Evolutionary conservation across 2,797 vertebrate genomes (phyloP).

Genomic region (Martes flavigula): DNA sequence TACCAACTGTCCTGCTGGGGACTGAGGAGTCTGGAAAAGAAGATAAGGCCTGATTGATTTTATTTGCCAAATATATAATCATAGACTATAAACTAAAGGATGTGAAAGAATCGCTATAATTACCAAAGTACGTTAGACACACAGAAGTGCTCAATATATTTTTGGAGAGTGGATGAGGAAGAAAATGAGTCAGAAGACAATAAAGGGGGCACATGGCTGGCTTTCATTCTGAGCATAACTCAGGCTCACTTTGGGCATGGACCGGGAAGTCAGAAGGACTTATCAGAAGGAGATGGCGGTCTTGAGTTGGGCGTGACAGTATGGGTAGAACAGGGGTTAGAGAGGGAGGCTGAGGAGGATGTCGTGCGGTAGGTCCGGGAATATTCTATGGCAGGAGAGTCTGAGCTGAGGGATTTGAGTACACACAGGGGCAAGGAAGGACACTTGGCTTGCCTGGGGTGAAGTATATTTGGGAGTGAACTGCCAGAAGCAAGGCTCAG

Average conservation of each 20-base stretch:
- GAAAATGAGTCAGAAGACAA: neutral
- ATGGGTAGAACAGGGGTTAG: neutral
- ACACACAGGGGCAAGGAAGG: neutral
- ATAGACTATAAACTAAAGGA: neutral
- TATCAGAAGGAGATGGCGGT: neutral
- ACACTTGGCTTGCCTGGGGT: neutral
- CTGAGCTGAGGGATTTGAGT: neutral
- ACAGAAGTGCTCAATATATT: neutral
- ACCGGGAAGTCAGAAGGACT: neutral
- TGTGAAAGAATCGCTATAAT: neutral
- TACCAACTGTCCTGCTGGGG: neutral
- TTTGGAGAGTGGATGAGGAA: neutral
- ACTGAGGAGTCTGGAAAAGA: neutral
- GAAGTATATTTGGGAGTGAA: neutral
- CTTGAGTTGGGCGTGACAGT: neutral
- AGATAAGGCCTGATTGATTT: neutral
- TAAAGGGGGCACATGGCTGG: neutral
- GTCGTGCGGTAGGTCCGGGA: neutral
- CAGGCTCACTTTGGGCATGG: neutral
- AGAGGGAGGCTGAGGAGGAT: neutral
- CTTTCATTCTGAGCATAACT: neutral
- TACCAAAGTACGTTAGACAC: neutral
- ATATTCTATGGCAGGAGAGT: neutral
- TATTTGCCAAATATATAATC: slow-evolving; percentile 9
- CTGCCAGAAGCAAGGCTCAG: neutral